Evolutionary conservation across 2,113 vertebrate species (phyloP).

Genomic region (Thermophis baileyi): DNA sequence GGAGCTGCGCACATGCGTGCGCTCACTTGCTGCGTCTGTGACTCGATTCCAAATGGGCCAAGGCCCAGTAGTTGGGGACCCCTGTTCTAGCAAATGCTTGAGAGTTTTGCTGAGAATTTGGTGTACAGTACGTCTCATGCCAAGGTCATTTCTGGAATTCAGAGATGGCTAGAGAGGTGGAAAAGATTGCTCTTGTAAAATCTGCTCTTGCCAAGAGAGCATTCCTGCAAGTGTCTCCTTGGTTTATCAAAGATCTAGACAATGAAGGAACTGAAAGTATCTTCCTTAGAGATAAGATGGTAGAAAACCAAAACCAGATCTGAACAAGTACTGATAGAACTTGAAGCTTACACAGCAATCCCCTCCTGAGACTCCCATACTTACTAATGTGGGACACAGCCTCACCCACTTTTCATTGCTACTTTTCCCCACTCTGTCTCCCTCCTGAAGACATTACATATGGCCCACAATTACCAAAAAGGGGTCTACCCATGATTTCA

Average conservation of each 20-base stretch:
- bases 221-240: not conserved
- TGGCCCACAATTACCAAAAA: not conserved
- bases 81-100: not conserved
- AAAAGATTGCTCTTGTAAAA: not conserved
- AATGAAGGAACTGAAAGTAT: not conserved
- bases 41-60: not conserved
- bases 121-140: not conserved
- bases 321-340: not conserved
- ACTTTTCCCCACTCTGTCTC: not conserved
- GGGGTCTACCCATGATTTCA: not conserved
- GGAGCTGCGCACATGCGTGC: not conserved
- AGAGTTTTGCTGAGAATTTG: not conserved
- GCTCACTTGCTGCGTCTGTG: too few species aligned
- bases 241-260: not conserved
- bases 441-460: not conserved
- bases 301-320: not conserved
- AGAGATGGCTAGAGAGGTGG: not conserved
- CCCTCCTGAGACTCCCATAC: not conserved
- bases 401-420: not conserved
- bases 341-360: not conserved
- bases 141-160: not conserved
- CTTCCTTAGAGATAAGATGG: not conserved
- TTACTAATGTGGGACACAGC: not conserved
- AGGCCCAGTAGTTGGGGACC: not conserved
- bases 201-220: not conserved